A percentile compares a stretch with the other conserved stretches of the same genome.
These are phyloP conservation scores for Apotomis turbidana DNA, from an alignment of 2,888 invertebrate species.

Conservation along the genomic window DNA sequence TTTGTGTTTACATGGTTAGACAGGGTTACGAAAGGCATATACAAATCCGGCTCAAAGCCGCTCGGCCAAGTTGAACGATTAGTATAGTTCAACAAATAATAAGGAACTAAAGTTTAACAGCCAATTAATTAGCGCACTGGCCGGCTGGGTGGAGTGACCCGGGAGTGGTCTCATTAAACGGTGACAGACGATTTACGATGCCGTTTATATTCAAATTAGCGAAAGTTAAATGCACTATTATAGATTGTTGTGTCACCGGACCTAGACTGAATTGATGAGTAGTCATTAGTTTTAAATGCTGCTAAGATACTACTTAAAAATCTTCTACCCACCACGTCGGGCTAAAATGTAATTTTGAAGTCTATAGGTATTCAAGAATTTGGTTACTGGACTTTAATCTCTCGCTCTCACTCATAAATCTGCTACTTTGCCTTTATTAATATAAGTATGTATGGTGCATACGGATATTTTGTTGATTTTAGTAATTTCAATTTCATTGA, in stretches of 20 bases:
- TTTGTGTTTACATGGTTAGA: conserved; percentile 18
- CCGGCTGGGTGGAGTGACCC: conserved; percentile 39
- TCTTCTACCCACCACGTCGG: too few species aligned
- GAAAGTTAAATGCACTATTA: conserved; percentile 48
- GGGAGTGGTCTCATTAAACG: conserved; percentile 49
- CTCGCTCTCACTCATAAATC: too few species aligned
- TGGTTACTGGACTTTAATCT: too few species aligned
- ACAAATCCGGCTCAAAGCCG: conserved; percentile 37
- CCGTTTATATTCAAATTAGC: conserved; percentile 54
- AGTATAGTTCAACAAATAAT: conserved; percentile 37
- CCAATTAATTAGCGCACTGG: conserved; percentile 39
- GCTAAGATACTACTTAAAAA: neutral
- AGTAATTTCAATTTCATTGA: neutral
- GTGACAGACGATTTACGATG: conserved; percentile 46
- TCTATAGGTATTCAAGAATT: too few species aligned
- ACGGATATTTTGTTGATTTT: neutral
- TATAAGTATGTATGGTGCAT: too few species aligned
- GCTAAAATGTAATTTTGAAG: too few species aligned
- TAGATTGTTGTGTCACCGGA: conserved; percentile 45
- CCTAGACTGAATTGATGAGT: conserved; percentile 5
- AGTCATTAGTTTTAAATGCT: neutral
- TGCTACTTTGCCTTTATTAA: too few species aligned
- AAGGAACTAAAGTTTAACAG: conserved; percentile 39
- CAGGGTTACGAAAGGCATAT: conserved; percentile 27
- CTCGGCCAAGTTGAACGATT: conserved; percentile 31